A percentile compares a stretch with the other conserved stretches of the same genome.
Conservation (phyloP, 2,797 vertebrate genomes). For the Characodon lateralis region DNA sequence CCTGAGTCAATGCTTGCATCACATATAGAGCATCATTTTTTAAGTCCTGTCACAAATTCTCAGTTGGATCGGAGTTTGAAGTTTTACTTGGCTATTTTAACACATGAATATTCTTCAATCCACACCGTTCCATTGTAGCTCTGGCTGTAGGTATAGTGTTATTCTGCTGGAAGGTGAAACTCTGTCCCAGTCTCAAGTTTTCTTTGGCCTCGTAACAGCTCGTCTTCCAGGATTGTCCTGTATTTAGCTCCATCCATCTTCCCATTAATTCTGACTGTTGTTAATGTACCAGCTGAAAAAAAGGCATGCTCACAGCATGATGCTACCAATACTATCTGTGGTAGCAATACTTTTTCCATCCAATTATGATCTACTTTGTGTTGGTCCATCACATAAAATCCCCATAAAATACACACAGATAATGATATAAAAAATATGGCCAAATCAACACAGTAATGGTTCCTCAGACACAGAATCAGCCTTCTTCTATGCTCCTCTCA, state of each 20-base stretch:
- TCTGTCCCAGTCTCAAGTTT: too few relatives aligned
- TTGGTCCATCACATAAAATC: too few relatives aligned
- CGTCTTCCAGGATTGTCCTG: too few relatives aligned
- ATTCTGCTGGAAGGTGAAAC: too few relatives aligned
- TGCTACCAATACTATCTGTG: not conserved
- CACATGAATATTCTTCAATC: not conserved
- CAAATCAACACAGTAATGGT: not conserved
- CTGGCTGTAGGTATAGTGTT: not conserved
- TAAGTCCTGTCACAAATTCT: not conserved
- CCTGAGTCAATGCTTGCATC: too few relatives aligned
- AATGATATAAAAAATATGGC: not conserved
- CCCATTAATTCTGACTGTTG: not conserved
- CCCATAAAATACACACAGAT: too few relatives aligned
- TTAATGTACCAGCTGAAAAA: not conserved
- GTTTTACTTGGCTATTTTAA: not conserved
- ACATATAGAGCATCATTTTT: not conserved
- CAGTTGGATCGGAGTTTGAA: too few relatives aligned
- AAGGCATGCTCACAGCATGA: not conserved
- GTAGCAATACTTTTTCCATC: too few relatives aligned
- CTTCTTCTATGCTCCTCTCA: not conserved
- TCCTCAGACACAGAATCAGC: conserved; percentile 13
- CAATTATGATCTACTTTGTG: too few relatives aligned
- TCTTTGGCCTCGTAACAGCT: not conserved
- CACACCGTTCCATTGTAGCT: not conserved
- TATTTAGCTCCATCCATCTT: too few relatives aligned